Conservation (phyloP, 2,888 invertebrate species). For the Acrocyrtus sp. region DNA sequence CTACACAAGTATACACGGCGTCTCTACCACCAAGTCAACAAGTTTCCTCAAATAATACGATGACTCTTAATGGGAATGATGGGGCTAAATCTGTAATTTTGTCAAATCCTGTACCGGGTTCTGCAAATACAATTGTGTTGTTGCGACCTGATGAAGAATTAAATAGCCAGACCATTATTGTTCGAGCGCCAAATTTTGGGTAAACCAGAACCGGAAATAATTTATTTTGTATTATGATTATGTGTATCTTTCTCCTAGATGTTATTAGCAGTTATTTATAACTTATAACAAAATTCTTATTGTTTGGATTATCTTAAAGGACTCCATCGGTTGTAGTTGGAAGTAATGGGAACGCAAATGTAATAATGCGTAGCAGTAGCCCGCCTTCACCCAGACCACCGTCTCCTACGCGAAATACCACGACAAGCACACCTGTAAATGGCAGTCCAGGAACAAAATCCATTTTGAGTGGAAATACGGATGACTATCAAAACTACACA, state of each 20-base stretch:
- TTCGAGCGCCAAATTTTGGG: slow-evolving; percentile 60
- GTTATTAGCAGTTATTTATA: background rate
- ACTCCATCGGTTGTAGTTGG: slow-evolving; percentile 15
- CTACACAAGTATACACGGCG: slow-evolving; percentile 41
- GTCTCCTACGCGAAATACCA: background rate
- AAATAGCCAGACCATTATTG: slow-evolving; percentile 58
- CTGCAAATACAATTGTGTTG: slow-evolving; percentile 56
- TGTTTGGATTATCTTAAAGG: background rate
- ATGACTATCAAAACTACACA: slow-evolving; percentile 61
- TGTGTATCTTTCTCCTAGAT: too few relatives aligned
- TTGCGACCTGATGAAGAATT: slow-evolving; percentile 60
- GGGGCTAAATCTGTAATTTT: slow-evolving; percentile 57
- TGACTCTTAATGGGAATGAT: slow-evolving; percentile 56
- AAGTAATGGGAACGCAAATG: slow-evolving; percentile 16
- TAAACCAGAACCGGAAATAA: slow-evolving; percentile 13
- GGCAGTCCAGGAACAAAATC: slow-evolving; percentile 18
- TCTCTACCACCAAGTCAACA: slow-evolving; percentile 22
- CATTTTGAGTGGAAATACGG: slow-evolving; percentile 47
- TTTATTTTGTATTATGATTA: background rate
- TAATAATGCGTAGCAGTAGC: background rate
- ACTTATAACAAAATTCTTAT: background rate
- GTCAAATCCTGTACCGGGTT: slow-evolving; percentile 50
- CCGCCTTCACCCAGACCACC: slow-evolving; percentile 18
- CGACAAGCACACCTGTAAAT: slow-evolving; percentile 13
- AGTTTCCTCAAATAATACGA: slow-evolving; percentile 10